Conservation (phyloP, 2,113 vertebrate species). For the Silurus glanis region DNA sequence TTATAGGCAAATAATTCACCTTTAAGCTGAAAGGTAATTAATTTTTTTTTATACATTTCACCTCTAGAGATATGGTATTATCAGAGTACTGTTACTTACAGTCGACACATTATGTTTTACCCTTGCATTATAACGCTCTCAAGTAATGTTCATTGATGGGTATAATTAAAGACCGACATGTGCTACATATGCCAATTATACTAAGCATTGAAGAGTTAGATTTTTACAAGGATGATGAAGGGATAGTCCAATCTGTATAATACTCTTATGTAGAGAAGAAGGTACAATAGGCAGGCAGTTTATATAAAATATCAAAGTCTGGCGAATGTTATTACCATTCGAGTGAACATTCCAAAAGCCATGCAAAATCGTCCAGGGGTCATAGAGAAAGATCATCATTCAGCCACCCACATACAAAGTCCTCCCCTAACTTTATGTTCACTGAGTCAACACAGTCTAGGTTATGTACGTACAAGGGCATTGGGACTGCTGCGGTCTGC, state of each 20-base stretch:
- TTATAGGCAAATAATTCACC: background rate
- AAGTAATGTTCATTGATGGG: background rate
- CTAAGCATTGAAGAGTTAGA: background rate
- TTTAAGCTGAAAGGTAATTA: slow-evolving; percentile 6
- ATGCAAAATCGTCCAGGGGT: slow-evolving; percentile 27
- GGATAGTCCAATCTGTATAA: background rate
- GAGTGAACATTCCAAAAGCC: slow-evolving; percentile 23
- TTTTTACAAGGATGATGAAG: background rate
- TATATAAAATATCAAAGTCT: slow-evolving; percentile 1
- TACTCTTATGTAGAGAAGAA: background rate
- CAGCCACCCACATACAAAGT: slow-evolving; percentile 19
- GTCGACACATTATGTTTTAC: background rate
- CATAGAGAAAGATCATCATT: slow-evolving; percentile 29
- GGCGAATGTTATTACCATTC: slow-evolving; percentile 18
- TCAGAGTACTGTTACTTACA: background rate
- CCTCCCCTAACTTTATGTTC: background rate
- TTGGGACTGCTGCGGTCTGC: slow-evolving; percentile 27
- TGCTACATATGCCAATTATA: slow-evolving; percentile 7
- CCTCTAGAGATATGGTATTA: background rate
- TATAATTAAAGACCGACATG: slow-evolving; percentile 15
- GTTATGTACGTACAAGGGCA: slow-evolving; percentile 49
- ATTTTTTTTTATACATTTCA: background rate
- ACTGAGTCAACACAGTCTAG: slow-evolving; percentile 33
- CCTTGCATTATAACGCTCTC: background rate
- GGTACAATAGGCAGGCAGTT: background rate